A percentile compares a stretch with the other conserved stretches of the same genome.
phyloP scores from a whole-genome alignment of 1,140 invertebrate genomes.

The Bombyx mori region DNA sequence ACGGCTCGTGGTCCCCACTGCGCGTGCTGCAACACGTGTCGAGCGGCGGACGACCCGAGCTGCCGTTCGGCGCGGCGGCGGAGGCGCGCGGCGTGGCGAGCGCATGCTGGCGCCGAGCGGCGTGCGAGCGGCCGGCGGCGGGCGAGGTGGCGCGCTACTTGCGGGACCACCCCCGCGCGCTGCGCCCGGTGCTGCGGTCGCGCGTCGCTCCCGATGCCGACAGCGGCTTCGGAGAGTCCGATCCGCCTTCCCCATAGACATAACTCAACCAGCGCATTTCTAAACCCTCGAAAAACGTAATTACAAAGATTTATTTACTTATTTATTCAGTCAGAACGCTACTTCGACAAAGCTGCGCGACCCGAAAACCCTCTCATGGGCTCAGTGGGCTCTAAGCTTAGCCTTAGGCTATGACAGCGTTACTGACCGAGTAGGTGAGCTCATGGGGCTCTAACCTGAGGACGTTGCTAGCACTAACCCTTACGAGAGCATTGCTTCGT shows the following conservation, averaged over 20 bases:
- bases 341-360: neutral
- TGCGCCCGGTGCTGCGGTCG: slow-evolving; percentile 9
- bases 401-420: too few species aligned
- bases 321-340: neutral
- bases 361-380: neutral
- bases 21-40: slow-evolving; percentile 11
- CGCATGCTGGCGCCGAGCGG: slow-evolving; percentile 82
- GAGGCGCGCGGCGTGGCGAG: slow-evolving; percentile 76
- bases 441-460: too few species aligned
- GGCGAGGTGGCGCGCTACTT: slow-evolving; percentile 85
- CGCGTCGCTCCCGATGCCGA: slow-evolving; percentile 7
- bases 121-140: slow-evolving; percentile 80
- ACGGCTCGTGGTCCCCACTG: slow-evolving; percentile 84
- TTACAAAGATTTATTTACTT: neutral
- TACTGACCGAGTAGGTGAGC: too few species aligned
- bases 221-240: slow-evolving; percentile 13
- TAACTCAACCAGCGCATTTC: neutral
- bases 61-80: slow-evolving; percentile 11
- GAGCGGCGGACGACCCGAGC: slow-evolving; percentile 7
- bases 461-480: too few species aligned
- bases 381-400: too few species aligned
- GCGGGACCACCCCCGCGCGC: slow-evolving; percentile 61
- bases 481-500: too few species aligned
- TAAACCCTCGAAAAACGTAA: neutral
- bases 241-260: neutral